A percentile compares a stretch with the other conserved stretches of the same genome.
These are phyloP conservation scores for Malthinus seriepunctatus DNA, from an alignment of 2,888 invertebrate species.

Conservation along the genomic window DNA sequence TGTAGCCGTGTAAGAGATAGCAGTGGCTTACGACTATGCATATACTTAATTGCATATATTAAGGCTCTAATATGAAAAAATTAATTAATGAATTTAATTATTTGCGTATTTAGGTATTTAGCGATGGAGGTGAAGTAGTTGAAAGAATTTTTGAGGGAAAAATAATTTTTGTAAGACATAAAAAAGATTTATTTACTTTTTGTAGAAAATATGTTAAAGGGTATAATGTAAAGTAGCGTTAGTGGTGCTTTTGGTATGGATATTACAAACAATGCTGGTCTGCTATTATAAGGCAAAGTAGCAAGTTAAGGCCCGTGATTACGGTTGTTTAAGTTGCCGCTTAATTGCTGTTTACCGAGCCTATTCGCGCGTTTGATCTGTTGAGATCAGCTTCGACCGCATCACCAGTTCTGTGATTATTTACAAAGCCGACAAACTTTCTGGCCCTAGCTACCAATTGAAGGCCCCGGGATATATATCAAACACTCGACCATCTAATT, in stretches of 20 bases:
- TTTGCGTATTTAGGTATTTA: no score
- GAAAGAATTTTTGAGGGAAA: not conserved
- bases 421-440: constrained; percentile 51
- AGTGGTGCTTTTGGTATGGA: constrained; percentile 31
- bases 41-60: no score
- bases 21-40: no score
- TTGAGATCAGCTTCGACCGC: constrained; percentile 50
- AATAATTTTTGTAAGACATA: constrained; percentile 7
- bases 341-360: constrained; percentile 56
- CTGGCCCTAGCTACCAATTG: constrained; percentile 53
- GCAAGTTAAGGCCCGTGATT: constrained; percentile 55
- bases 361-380: constrained; percentile 56
- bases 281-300: constrained; percentile 55
- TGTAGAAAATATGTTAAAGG: constrained; percentile 25
- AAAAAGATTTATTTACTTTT: constrained; percentile 15
- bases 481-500: constrained; percentile 49
- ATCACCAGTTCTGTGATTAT: constrained; percentile 53
- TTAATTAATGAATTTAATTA: no score
- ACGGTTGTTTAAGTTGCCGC: constrained; percentile 55
- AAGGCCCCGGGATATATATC: constrained; percentile 52
- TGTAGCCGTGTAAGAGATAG: no score
- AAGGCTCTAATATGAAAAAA: no score
- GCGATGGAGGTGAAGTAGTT: no score
- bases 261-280: constrained; percentile 49
- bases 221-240: constrained; percentile 29